Evolutionary conservation across 1,140 invertebrate species (phyloP).

Genomic region (Drosophila serrata): DNA sequence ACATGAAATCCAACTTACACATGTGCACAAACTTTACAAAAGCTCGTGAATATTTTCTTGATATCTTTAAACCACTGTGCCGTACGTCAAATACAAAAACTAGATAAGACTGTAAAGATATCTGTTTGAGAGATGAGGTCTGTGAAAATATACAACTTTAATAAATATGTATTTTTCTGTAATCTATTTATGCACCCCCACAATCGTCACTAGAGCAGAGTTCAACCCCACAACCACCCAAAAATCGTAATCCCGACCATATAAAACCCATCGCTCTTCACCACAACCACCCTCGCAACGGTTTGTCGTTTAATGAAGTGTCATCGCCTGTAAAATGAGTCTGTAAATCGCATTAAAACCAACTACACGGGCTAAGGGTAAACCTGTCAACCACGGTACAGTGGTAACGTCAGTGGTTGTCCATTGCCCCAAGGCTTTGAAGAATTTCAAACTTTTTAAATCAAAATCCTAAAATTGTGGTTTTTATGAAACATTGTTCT

Average conservation of each 20-base stretch:
- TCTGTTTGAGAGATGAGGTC: slow-evolving; percentile 47
- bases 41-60: background rate
- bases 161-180: slow-evolving; percentile 77
- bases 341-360: slow-evolving; percentile 81
- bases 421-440: slow-evolving; percentile 36
- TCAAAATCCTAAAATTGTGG: background rate
- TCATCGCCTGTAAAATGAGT: slow-evolving; percentile 84
- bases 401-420: slow-evolving; percentile 38
- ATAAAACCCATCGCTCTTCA: slow-evolving; percentile 25
- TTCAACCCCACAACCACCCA: slow-evolving; percentile 22
- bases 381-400: slow-evolving; percentile 65
- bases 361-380: slow-evolving; percentile 75
- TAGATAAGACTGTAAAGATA: slow-evolving; percentile 50
- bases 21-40: background rate
- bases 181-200: slow-evolving; percentile 79
- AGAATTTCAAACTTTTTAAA: background rate
- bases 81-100: slow-evolving; percentile 48
- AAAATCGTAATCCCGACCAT: slow-evolving; percentile 12
- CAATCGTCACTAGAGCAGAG: slow-evolving; percentile 27
- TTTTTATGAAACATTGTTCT: background rate
- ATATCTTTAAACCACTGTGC: background rate
- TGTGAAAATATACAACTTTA: slow-evolving; percentile 58
- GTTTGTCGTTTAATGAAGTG: slow-evolving; percentile 81
- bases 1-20: background rate
- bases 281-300: slow-evolving; percentile 56